Evolutionary conservation across 2,797 vertebrate species (phyloP).

Genomic region (Pangasius larnaudii): DNA sequence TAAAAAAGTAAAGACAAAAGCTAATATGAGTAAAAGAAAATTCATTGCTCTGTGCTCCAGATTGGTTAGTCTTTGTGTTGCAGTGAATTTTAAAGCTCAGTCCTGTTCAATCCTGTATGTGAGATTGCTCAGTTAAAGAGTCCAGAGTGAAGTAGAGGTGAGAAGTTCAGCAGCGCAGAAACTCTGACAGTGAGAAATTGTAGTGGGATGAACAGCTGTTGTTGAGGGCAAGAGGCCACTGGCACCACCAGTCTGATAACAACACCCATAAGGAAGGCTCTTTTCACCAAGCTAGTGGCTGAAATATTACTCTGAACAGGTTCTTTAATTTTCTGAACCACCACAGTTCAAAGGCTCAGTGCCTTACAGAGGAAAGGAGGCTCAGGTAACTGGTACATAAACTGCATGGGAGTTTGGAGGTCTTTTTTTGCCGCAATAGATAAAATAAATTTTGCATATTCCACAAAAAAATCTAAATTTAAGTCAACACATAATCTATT

Average conservation of each 20-base stretch:
- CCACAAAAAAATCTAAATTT: no score
- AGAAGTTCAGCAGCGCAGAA: conserved; percentile 52
- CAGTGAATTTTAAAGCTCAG: not conserved
- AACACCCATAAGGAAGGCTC: conserved; percentile 25
- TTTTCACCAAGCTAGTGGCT: conserved; percentile 26
- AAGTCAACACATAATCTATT: no score
- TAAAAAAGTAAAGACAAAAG: not conserved
- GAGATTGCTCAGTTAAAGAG: conserved; percentile 44
- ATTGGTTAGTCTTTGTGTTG: not conserved
- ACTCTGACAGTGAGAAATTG: conserved; percentile 59
- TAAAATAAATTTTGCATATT: not conserved
- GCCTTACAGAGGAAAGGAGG: not conserved
- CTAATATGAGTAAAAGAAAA: not conserved
- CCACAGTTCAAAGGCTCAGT: not conserved
- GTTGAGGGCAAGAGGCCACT: conserved; percentile 45
- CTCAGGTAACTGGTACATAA: not conserved
- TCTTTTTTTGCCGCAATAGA: not conserved
- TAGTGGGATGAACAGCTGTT: conserved; percentile 45
- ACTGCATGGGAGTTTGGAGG: not conserved
- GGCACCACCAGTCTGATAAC: conserved; percentile 53
- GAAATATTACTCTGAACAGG: conserved; percentile 28
- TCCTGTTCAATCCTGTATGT: conserved; percentile 1
- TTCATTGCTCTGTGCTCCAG: not conserved
- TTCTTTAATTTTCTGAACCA: conserved; percentile 47
- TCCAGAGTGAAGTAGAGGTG: conserved; percentile 19